These are phyloP conservation scores for Oreortyx pictus DNA, from an alignment of 2,797 vertebrate genomes.

Conservation along the genomic window DNA sequence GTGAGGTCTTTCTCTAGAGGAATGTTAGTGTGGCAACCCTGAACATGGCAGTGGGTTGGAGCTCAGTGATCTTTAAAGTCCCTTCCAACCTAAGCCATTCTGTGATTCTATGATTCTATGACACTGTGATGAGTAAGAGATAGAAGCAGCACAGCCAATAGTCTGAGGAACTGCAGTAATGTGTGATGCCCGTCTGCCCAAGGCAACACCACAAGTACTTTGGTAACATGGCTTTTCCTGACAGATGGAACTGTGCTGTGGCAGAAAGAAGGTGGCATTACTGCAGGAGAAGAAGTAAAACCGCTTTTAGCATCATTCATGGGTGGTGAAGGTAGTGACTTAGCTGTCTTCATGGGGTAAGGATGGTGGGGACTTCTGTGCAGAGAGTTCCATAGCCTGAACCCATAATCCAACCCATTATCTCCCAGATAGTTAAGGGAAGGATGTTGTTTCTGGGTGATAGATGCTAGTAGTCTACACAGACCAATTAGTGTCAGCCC, in stretches of 20 bases:
- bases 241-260: not conserved
- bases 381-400: not conserved
- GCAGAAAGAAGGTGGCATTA: not conserved
- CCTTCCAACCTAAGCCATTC: too few species aligned
- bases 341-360: rapidly evolving
- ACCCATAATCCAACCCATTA: not conserved
- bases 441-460: not conserved
- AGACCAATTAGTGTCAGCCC: not conserved
- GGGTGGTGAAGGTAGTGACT: not conserved
- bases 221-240: not conserved
- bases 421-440: not conserved
- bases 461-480: not conserved
- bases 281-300: not conserved
- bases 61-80: too few species aligned
- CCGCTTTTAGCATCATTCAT: not conserved
- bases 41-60: too few species aligned
- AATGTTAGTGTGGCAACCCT: not conserved
- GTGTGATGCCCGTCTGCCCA: not conserved
- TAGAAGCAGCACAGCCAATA: not conserved
- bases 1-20: not conserved
- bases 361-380: not conserved
- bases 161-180: not conserved
- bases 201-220: not conserved
- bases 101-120: too few species aligned
- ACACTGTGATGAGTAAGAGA: not conserved